Percentiles rank a stretch among this genome's conserved stretches.
phyloP scores from a whole-genome alignment of 2,888 invertebrate species.

The Limnephilus marmoratus region DNA sequence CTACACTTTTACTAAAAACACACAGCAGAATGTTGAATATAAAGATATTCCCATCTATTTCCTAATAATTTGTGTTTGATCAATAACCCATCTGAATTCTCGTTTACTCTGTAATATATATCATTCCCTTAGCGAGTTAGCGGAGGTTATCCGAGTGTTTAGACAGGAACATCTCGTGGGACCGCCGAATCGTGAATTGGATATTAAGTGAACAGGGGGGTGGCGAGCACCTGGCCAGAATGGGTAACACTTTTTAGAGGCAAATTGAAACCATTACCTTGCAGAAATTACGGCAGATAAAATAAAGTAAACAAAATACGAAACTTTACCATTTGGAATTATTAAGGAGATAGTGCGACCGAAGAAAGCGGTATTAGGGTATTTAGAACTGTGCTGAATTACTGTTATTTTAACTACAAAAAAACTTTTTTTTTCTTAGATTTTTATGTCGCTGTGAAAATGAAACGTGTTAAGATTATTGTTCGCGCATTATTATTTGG shows the following conservation, averaged over 20 bases:
- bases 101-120: background rate
- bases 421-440: no score
- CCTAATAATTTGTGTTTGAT: background rate
- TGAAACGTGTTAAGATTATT: no score
- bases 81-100: background rate
- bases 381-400: no score
- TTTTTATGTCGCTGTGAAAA: no score
- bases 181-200: background rate
- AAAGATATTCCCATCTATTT: background rate
- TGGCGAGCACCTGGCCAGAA: background rate
- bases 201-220: background rate
- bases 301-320: background rate
- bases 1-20: background rate
- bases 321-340: no score
- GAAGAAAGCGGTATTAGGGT: no score
- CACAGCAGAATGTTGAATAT: background rate
- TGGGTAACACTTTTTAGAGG: background rate
- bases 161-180: background rate
- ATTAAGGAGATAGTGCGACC: no score
- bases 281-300: background rate
- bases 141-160: background rate
- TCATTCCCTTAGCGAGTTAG: background rate
- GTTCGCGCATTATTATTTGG: no score
- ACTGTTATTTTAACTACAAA: no score
- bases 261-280: background rate